Base-by-base conservation (phyloP, 2,113 vertebrate species). In the Lampris incognitus region DNA sequence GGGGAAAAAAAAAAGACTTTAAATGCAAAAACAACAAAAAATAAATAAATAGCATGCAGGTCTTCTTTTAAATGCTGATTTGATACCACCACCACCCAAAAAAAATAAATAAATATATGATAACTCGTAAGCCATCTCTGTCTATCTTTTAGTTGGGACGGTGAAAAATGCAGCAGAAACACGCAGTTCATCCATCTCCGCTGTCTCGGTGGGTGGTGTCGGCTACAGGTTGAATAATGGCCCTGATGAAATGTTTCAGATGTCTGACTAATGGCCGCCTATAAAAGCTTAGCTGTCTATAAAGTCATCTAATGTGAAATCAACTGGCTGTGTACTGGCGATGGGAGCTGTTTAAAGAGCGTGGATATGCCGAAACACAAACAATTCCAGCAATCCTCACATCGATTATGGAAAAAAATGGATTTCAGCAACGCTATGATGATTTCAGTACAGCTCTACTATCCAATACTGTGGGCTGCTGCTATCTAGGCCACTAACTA, bases 161-260 rank as follows among this genome's bases (percentile, higher is more conserved):
- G 84, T 80, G 87, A 92, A 85, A 90, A 88, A 89, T 78, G 83
- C 73, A 55, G 82, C 24, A 8, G 57, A 48, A 87, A 74, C 44
- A 85, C 85, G 82, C 82, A 84, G 79, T 83, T 86, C 77, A 92
- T 93, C 81, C 59, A 9, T 89, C 81, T 88, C 83, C 69, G 81
- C 83, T 90, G 87, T 83, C 82, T 82, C 78, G 73, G 79, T 91
- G 88, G 87, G 88, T 81, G 87, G 85, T 79, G 76, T 71, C 78
- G 68, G 85, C 84, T 81, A 85, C 85, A 88, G 74, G 85, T 87
- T 92, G 87, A 89, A 74, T 83, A 88, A 91, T 91, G 90, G 71
- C 84, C 82, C 71, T 87, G 84, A 57, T 91, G 82, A 88, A 92
- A 90, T 85, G 83, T 78, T 82, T 86, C 81, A 88, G 73, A 87